Evolutionary conservation across 1,140 invertebrate species (phyloP).

Genomic region (Drosophila orosa): DNA sequence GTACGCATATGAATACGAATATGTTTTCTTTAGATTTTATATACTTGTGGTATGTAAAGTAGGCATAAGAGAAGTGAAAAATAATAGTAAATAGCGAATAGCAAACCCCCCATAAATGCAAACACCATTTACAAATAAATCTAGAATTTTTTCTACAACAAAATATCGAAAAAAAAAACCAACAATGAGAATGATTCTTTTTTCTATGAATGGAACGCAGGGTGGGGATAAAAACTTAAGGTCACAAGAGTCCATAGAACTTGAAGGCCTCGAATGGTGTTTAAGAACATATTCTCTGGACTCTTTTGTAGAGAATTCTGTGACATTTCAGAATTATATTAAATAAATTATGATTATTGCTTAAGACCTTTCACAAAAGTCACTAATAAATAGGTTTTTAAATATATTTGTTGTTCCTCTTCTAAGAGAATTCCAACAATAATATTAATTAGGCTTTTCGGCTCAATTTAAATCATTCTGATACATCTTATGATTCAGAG

Average conservation of each 20-base stretch:
- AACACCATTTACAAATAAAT: constrained; percentile 64
- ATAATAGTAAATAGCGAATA: constrained; percentile 42
- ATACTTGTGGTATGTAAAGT: constrained; percentile 70
- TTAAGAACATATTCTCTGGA: background rate
- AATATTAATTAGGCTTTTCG: background rate
- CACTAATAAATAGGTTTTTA: background rate
- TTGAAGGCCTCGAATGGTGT: background rate
- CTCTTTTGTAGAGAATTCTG: background rate
- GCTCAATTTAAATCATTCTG: background rate
- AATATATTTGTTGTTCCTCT: background rate
- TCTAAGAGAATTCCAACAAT: background rate
- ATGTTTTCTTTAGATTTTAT: constrained; percentile 55
- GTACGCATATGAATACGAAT: constrained; percentile 44
- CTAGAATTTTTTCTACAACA: constrained; percentile 60
- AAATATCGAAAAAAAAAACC: constrained; percentile 35
- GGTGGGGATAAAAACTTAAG: background rate
- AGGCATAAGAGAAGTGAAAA: constrained; percentile 58
- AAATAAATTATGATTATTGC: too few relatives aligned
- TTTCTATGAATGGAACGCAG: constrained; percentile 17
- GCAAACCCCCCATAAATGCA: constrained; percentile 37
- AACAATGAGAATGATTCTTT: constrained; percentile 39
- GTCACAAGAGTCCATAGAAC: background rate
- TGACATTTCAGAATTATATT: too few relatives aligned
- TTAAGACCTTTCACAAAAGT: background rate
- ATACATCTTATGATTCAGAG: background rate